These are phyloP conservation scores for Asobara japonica DNA, from an alignment of 1,140 invertebrate species.

Conservation along the genomic window DNA sequence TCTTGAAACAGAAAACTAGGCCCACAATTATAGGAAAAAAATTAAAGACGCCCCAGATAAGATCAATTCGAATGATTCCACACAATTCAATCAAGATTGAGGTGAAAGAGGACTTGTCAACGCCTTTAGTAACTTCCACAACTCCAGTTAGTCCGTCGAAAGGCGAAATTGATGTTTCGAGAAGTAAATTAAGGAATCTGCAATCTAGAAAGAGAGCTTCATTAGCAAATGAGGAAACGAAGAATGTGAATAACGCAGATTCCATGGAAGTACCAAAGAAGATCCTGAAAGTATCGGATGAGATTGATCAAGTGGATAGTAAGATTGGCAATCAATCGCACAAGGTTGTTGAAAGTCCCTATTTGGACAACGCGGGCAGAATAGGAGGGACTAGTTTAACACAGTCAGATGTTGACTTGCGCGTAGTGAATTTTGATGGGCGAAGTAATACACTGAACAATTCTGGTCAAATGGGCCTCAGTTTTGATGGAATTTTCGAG, in stretches of 20 bases:
- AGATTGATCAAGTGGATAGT: not conserved
- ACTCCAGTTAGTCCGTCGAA: not conserved
- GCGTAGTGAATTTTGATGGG: not conserved
- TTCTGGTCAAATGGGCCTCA: not conserved
- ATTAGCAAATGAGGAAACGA: not conserved
- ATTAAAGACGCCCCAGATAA: not conserved
- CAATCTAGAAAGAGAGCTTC: not conserved
- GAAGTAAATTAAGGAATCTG: not conserved
- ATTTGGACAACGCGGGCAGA: not conserved
- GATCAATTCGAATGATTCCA: not conserved
- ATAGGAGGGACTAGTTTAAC: not conserved
- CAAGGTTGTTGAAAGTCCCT: not conserved
- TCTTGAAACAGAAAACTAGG: not conserved
- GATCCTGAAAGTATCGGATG: not conserved
- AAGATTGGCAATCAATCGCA: not conserved
- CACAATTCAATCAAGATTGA: not conserved
- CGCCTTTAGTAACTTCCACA: not conserved
- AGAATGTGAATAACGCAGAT: not conserved
- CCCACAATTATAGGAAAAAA: not conserved
- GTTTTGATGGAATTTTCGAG: slow-evolving; percentile 28
- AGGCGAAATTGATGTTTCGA: not conserved
- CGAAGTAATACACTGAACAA: not conserved
- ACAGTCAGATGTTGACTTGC: not conserved
- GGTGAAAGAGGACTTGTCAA: not conserved
- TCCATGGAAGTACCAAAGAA: slow-evolving; percentile 9